Conservation (phyloP, 2,797 vertebrate species). For the Pteropus rufus region DNA sequence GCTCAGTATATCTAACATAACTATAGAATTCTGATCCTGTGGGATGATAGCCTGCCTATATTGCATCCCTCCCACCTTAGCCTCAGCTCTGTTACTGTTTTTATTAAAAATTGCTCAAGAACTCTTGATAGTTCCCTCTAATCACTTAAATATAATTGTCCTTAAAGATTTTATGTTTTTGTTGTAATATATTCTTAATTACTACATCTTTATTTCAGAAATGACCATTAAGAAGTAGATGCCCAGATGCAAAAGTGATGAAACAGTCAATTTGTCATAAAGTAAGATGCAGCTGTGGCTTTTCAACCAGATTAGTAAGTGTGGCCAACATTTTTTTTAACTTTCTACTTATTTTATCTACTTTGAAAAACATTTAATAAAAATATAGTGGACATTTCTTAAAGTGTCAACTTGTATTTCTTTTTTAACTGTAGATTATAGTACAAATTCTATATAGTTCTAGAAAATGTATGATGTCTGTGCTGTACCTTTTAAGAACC, state of each 20-base stretch:
- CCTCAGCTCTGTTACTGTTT: not conserved
- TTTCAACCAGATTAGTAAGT: conserved; percentile 72
- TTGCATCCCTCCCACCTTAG: not conserved
- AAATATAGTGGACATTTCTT: not conserved
- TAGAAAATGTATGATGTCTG: not conserved
- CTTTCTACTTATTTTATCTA: conserved; percentile 26
- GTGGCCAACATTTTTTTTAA: not conserved
- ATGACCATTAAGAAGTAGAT: conserved; percentile 67
- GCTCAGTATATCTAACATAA: not conserved
- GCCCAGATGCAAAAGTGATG: conserved; percentile 54
- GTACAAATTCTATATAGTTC: not conserved
- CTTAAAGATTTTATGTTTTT: conserved; percentile 30
- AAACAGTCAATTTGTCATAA: conserved; percentile 55
- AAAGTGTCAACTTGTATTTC: conserved; percentile 32
- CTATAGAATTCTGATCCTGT: not conserved
- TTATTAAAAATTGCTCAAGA: conserved; percentile 18
- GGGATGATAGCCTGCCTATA: not conserved
- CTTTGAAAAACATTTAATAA: conserved; percentile 18
- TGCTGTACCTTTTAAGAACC: conserved; percentile 18
- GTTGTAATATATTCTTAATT: not conserved
- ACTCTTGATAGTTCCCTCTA: not conserved
- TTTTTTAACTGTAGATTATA: conserved; percentile 29
- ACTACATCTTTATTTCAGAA: conserved; percentile 60
- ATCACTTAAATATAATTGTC: not conserved
- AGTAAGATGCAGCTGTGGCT: conserved; percentile 69